Conservation (phyloP, 2,113 vertebrate species). For the Plecotus auritus region DNA sequence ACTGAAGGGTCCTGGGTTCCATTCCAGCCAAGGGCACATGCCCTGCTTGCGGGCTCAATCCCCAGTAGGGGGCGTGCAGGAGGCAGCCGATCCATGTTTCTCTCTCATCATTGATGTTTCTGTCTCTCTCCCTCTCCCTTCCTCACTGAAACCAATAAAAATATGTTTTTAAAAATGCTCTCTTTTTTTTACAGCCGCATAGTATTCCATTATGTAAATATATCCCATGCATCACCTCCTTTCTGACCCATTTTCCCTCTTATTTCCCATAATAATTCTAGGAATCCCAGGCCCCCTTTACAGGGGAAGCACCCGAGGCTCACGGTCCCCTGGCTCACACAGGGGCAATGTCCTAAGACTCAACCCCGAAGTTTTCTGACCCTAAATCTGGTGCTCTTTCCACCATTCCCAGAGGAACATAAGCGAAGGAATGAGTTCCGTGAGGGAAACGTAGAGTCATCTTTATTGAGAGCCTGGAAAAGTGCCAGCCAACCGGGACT, state of each 20-base stretch:
- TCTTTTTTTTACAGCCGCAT: too few relatives aligned
- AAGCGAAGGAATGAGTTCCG: neutral
- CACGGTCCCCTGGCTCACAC: neutral
- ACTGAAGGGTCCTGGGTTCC: too few relatives aligned
- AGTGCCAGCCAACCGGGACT: neutral
- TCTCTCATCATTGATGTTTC: too few relatives aligned
- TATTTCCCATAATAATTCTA: neutral
- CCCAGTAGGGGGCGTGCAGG: too few relatives aligned
- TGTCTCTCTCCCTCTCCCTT: too few relatives aligned
- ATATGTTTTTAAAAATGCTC: too few relatives aligned
- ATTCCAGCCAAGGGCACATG: too few relatives aligned
- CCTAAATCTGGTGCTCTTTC: neutral
- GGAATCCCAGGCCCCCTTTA: neutral
- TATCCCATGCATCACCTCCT: neutral
- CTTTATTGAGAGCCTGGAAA: neutral
- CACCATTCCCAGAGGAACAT: neutral
- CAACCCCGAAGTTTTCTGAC: neutral
- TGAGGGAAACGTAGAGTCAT: neutral
- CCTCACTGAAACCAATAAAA: too few relatives aligned
- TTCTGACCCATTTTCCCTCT: neutral
- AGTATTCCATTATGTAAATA: too few relatives aligned
- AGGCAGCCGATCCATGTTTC: too few relatives aligned
- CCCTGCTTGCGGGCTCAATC: too few relatives aligned
- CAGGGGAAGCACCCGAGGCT: neutral
- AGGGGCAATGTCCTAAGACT: neutral